Evolutionary conservation across 2,888 invertebrate genomes (phyloP), one percentile per base, ranked within the genome.

Genomic region (Callyntrura sp.): DNA sequence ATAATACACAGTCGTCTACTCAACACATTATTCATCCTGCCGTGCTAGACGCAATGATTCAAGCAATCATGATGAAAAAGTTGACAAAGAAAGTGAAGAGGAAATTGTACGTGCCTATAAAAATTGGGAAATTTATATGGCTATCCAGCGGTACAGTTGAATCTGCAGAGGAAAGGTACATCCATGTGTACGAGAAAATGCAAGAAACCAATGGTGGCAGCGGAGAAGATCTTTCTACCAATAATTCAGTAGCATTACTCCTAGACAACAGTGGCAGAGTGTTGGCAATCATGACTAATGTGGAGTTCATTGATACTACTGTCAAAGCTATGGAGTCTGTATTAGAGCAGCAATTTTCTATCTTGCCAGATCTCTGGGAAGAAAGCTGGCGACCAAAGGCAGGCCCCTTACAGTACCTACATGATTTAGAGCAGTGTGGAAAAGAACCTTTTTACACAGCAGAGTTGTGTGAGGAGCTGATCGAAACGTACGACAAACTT

Each of bases 111-210:
- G 83, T 91, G 0, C 91, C 91, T 3, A 85, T 91, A 45, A 55
- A 25, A 3, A 89, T 91, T 25, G 43, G 25, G n/a, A 91, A 91
- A 65, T 90, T 91, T 25, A 23, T 89, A 17, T 91, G 91, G 91
- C 57, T 91, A 23, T 68, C 84, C 0, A n/a, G 65, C 28, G 12
- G 20, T 51, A 8, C 20, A 14, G 62, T n/a, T n/a, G n/a, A n/a
- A n/a, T n/a, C n/a, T n/a, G n/a, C n/a, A n/a, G n/a, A n/a, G n/a
- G n/a, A n/a, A n/a, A n/a, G n/a, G n/a, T n/a, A n/a, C n/a, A n/a
- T n/a, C n/a, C n/a, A n/a, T n/a, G n/a, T n/a, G n/a, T n/a, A n/a
- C n/a, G n/a, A n/a, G n/a, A n/a, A n/a, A n/a, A n/a, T n/a, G n/a
- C n/a, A n/a, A n/a, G n/a, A n/a, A n/a, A n/a, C n/a, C n/a, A n/a